Percentiles rank a stretch among this genome's conserved stretches.
These are phyloP conservation scores for Dascillus cervinus DNA, from an alignment of 2,888 invertebrate species.

Conservation along the genomic window DNA sequence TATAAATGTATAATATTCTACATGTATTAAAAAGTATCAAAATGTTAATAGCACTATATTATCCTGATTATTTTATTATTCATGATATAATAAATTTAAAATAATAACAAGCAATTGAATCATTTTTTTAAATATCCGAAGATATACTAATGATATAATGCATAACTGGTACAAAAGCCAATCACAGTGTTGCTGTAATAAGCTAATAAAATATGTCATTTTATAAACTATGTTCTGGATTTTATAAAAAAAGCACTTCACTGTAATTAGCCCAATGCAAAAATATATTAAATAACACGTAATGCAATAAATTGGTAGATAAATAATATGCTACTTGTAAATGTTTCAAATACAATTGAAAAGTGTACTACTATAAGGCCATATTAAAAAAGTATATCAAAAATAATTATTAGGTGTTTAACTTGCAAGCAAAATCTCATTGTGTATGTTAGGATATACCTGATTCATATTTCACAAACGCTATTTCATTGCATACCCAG, in stretches of 20 bases:
- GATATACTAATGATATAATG: slow-evolving; percentile 1
- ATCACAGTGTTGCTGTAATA: slow-evolving; percentile 1
- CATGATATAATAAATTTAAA: too few relatives aligned
- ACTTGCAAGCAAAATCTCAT: too few relatives aligned
- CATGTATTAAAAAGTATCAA: slow-evolving; percentile 16
- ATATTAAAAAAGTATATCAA: slow-evolving; percentile 17
- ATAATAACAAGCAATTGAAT: slow-evolving; percentile 4
- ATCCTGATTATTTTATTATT: too few relatives aligned
- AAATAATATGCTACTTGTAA: slow-evolving; percentile 15
- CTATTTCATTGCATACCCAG: too few relatives aligned
- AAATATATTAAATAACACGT: too few relatives aligned
- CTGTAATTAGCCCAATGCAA: too few relatives aligned
- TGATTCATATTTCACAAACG: too few relatives aligned
- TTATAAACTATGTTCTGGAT: too few relatives aligned
- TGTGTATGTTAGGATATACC: too few relatives aligned
- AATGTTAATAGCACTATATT: slow-evolving; percentile 9
- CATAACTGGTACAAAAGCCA: background rate
- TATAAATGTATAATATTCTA: slow-evolving; percentile 12
- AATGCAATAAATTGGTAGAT: too few relatives aligned
- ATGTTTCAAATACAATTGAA: slow-evolving; percentile 11
- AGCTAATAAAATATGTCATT: too few relatives aligned
- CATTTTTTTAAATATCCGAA: slow-evolving; percentile 5
- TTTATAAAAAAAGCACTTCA: too few relatives aligned
- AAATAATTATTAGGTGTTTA: slow-evolving; percentile 17
- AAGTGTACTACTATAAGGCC: slow-evolving; percentile 12